Conservation (phyloP, 2,888 invertebrate species). For the Ochropleura leucogaster region DNA sequence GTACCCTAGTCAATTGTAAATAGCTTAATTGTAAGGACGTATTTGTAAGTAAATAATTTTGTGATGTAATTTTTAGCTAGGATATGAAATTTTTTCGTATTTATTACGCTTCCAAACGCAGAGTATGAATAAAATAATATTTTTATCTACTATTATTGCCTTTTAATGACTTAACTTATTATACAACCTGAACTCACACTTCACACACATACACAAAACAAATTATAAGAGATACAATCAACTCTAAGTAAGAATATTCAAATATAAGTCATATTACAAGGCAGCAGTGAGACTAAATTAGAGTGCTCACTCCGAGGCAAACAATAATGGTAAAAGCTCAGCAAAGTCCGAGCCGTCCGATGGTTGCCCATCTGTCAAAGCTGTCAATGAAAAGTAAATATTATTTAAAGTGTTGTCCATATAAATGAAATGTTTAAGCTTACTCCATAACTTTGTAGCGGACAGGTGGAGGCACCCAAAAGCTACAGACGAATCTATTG, state of each 20-base stretch:
- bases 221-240: conserved; percentile 38
- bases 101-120: conserved; percentile 90
- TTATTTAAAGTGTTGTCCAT: conserved; percentile 59
- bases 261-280: conserved; percentile 36
- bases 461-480: conserved; percentile 59
- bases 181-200: conserved; percentile 30
- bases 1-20: conserved; percentile 91
- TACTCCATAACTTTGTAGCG: conserved; percentile 47
- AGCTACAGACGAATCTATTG: conserved; percentile 29
- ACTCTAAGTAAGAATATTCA: not conserved
- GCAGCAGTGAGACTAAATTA: conserved; percentile 12
- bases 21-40: conserved; percentile 79
- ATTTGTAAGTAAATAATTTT: conserved; percentile 86
- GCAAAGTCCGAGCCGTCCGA: conserved; percentile 30
- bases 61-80: conserved; percentile 90
- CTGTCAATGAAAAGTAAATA: conserved; percentile 63
- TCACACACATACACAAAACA: conserved; percentile 33
- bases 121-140: conserved; percentile 90
- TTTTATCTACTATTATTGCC: conserved; percentile 83
- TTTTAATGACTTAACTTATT: conserved; percentile 71
- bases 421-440: conserved; percentile 51
- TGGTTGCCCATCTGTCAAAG: conserved; percentile 56
- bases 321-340: conserved; percentile 49
- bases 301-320: not conserved
- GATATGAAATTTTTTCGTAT: conserved; percentile 87